Percentiles rank a stretch among this genome's conserved stretches.
These are phyloP conservation scores for Monomorium pharaonis DNA, from an alignment of 1,140 invertebrate species.

Conservation along the genomic window DNA sequence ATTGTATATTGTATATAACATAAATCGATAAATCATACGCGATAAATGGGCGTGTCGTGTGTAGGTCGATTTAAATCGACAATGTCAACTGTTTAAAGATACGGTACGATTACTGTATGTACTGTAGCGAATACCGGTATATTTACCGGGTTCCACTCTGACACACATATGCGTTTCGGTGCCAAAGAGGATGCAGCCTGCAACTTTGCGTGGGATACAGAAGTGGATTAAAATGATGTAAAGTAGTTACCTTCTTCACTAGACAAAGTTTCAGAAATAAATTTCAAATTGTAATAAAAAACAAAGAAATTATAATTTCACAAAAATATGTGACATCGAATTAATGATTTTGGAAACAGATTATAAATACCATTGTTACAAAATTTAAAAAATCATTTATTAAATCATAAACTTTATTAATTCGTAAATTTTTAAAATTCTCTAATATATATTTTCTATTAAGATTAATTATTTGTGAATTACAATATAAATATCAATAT, in stretches of 20 bases:
- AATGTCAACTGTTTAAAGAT: slow-evolving; percentile 72
- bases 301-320: neutral
- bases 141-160: slow-evolving; percentile 58
- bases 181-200: neutral
- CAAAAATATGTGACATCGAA: neutral
- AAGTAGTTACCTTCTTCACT: neutral
- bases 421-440: neutral
- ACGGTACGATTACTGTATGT: slow-evolving; percentile 34
- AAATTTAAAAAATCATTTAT: neutral
- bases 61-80: slow-evolving; percentile 61
- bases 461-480: neutral
- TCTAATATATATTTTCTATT: neutral
- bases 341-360: neutral
- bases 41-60: slow-evolving; percentile 50
- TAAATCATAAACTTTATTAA: neutral
- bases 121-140: slow-evolving; percentile 37
- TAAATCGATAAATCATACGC: neutral
- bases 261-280: neutral
- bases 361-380: neutral
- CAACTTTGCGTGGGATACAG: neutral
- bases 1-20: too few relatives aligned
- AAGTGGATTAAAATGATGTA: neutral
- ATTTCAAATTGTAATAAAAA: neutral
- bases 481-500: neutral
- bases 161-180: slow-evolving; percentile 64